Evolutionary conservation across 92 coral and sea anemone genomes (phyloP).

Genomic region (Zoanthus sansibaricus): DNA sequence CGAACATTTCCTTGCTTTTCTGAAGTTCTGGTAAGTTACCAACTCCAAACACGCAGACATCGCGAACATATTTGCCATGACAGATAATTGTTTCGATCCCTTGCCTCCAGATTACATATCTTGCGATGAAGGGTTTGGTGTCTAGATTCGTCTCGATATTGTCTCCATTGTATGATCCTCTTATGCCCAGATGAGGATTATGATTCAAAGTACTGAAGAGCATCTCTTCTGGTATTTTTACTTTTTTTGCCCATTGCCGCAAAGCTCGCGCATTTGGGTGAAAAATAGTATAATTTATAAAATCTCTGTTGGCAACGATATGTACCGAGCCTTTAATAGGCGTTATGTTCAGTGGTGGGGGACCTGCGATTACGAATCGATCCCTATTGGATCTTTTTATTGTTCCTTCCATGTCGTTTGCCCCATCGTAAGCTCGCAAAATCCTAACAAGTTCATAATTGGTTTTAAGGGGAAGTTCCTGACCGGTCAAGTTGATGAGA

Average conservation of each 20-base stretch:
- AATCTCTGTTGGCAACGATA: conserved; percentile 55
- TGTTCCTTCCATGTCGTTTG: conserved; percentile 54
- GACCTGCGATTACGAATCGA: conserved; percentile 23
- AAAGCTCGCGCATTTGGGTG: conserved; percentile 54
- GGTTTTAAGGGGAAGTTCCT: conserved; percentile 77
- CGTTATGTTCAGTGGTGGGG: conserved; percentile 53
- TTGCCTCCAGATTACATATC: not conserved
- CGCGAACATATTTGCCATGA: conserved; percentile 12
- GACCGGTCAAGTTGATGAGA: conserved; percentile 73
- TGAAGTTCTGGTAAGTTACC: conserved; percentile 21
- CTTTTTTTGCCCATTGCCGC: conserved; percentile 55
- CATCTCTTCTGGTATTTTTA: conserved; percentile 55
- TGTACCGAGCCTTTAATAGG: conserved; percentile 64
- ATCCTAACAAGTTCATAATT: conserved; percentile 67
- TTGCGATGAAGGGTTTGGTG: conserved; percentile 14
- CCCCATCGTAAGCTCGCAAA: conserved; percentile 51
- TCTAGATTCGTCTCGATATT: conserved; percentile 10
- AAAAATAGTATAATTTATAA: conserved; percentile 43
- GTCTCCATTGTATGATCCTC: conserved; percentile 3
- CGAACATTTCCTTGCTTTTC: conserved; percentile 11
- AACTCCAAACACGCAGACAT: conserved; percentile 41
- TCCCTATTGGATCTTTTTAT: conserved; percentile 4
- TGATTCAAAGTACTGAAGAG: conserved; percentile 55
- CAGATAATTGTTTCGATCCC: not conserved
- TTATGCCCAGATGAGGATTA: conserved; percentile 42